These are phyloP conservation scores for Eupithecia inturbata DNA, from an alignment of 2,888 invertebrate species.

Conservation along the genomic window DNA sequence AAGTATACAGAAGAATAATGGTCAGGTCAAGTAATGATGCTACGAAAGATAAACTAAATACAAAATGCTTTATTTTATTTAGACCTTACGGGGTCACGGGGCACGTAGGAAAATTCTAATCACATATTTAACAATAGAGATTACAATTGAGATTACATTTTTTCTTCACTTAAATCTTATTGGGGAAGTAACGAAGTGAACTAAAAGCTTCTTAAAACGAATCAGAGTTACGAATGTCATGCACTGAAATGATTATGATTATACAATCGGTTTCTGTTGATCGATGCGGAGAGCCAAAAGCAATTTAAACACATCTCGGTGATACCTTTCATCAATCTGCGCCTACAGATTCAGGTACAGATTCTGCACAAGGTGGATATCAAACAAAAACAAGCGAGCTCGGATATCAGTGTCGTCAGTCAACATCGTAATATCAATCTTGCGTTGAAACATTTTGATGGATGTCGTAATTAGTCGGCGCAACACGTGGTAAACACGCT, in stretches of 20 bases:
- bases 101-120: too few species aligned
- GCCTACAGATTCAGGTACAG: background rate
- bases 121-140: too few species aligned
- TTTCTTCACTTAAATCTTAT: too few species aligned
- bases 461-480: slow-evolving; percentile 35
- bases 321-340: background rate
- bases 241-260: background rate
- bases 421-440: slow-evolving; percentile 12
- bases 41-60: too few species aligned
- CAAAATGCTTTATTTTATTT: too few species aligned
- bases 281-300: background rate
- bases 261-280: background rate
- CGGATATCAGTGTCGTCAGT: background rate
- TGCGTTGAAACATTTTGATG: slow-evolving; percentile 27
- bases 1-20: background rate
- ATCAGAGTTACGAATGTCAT: too few species aligned
- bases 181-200: too few species aligned
- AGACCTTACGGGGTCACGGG: too few species aligned
- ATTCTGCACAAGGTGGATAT: background rate
- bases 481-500: slow-evolving; percentile 40
- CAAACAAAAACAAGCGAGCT: background rate
- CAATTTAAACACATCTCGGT: background rate
- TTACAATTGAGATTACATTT: too few species aligned
- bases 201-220: too few species aligned
- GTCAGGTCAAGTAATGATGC: background rate